Evolutionary conservation across 2,797 vertebrate species (phyloP).

Genomic region (Heliangelus exortis): DNA sequence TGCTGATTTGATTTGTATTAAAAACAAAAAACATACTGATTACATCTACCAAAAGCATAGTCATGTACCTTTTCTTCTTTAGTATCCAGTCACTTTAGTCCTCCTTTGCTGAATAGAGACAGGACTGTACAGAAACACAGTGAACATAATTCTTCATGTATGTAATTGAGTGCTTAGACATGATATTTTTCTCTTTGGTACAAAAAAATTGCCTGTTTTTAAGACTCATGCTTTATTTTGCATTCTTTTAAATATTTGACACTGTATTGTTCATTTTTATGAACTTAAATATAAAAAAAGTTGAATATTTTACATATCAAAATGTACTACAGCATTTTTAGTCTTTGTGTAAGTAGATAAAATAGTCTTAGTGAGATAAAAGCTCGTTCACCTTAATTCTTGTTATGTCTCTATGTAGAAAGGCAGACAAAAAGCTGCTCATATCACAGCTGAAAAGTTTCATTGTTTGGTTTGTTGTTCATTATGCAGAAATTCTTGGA

Average conservation of each 20-base stretch:
- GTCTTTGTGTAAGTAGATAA: neutral
- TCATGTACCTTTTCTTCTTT: neutral
- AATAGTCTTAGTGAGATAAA: neutral
- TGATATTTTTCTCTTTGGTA: neutral
- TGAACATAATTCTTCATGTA: neutral
- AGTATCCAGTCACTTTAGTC: neutral
- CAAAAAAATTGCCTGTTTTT: neutral
- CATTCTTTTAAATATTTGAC: neutral
- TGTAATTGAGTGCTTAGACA: neutral
- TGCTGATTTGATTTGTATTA: neutral
- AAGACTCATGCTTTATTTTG: neutral
- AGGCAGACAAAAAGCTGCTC: neutral
- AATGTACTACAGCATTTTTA: neutral
- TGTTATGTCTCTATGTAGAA: neutral
- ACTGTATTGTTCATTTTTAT: neutral
- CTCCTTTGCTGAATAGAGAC: neutral
- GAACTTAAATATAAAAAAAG: neutral
- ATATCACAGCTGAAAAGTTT: slow-evolving; percentile 42
- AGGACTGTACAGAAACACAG: neutral
- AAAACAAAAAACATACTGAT: neutral
- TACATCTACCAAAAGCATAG: neutral
- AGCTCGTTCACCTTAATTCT: slow-evolving; percentile 17
- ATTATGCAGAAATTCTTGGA: slow-evolving; percentile 66
- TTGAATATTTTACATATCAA: neutral
- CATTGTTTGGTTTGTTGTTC: slow-evolving; percentile 70